Evolutionary conservation across 2,113 vertebrate species (phyloP).

Genomic region (Bombycilla garrulus): DNA sequence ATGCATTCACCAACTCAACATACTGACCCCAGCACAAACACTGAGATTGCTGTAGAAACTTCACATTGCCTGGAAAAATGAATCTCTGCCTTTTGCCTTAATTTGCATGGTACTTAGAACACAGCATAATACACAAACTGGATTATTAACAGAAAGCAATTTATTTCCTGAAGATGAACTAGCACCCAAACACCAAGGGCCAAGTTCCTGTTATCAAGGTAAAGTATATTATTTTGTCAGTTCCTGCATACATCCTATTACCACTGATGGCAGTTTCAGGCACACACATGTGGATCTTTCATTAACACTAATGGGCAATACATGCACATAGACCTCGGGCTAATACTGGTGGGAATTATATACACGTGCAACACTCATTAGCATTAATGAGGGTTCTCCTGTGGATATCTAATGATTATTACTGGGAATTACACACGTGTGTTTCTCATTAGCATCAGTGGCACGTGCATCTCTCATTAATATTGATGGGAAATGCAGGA

Average conservation of each 20-base stretch:
- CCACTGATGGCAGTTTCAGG: background rate
- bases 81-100: background rate
- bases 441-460: conserved; percentile 5
- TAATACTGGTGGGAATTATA: background rate
- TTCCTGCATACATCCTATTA: background rate
- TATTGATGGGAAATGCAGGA: background rate
- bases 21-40: background rate
- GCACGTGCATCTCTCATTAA: background rate
- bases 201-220: background rate
- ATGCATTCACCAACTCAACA: background rate
- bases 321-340: background rate
- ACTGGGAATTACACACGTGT: background rate
- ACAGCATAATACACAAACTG: background rate
- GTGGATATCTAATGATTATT: conserved; percentile 20
- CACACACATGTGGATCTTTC: background rate
- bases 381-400: conserved; percentile 21
- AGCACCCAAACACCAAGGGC: background rate
- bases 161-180: background rate
- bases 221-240: background rate
- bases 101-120: background rate
- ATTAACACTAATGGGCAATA: conserved; percentile 14
- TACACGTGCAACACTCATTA: background rate
- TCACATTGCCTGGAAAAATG: background rate
- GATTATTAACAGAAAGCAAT: background rate
- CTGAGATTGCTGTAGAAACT: background rate